phyloP scores from a whole-genome alignment of 2,888 invertebrate species.

The Eudemis profundana region DNA sequence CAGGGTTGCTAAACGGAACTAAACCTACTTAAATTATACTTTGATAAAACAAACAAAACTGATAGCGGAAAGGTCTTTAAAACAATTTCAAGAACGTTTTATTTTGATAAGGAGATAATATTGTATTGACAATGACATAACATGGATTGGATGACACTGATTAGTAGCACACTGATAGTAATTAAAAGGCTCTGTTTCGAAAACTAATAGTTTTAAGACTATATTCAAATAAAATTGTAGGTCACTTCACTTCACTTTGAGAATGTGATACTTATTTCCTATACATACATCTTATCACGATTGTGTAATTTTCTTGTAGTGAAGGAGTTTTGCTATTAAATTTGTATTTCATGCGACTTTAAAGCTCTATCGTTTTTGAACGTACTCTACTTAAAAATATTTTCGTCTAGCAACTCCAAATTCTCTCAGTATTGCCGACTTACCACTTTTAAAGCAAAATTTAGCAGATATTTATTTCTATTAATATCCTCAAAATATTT shows the following conservation, averaged over 20 bases:
- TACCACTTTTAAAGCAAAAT: too few relatives aligned
- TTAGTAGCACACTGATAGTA: too few relatives aligned
- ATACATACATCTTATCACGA: too few relatives aligned
- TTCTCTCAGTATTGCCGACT: too few relatives aligned
- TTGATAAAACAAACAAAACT: slow-evolving; percentile 31
- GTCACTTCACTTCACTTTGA: too few relatives aligned
- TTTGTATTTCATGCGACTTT: too few relatives aligned
- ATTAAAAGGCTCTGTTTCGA: not conserved
- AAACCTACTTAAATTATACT: slow-evolving; percentile 8
- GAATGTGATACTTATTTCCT: too few relatives aligned
- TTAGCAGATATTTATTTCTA: too few relatives aligned
- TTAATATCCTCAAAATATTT: too few relatives aligned
- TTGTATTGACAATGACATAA: not conserved
- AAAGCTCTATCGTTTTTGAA: too few relatives aligned
- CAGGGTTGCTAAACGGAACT: slow-evolving; percentile 34
- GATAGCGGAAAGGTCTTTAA: slow-evolving; percentile 32
- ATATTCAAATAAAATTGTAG: not conserved
- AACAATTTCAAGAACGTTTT: slow-evolving; percentile 27
- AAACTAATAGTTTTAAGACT: not conserved
- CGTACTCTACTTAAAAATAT: not conserved
- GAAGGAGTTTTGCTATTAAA: too few relatives aligned
- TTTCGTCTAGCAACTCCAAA: slow-evolving; percentile 7
- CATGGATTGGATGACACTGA: not conserved
- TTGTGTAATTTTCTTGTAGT: too few relatives aligned
- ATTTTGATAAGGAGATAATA: slow-evolving; percentile 10